Conservation (phyloP, 1,140 invertebrate species). For the Ceratosolen solmsi region DNA sequence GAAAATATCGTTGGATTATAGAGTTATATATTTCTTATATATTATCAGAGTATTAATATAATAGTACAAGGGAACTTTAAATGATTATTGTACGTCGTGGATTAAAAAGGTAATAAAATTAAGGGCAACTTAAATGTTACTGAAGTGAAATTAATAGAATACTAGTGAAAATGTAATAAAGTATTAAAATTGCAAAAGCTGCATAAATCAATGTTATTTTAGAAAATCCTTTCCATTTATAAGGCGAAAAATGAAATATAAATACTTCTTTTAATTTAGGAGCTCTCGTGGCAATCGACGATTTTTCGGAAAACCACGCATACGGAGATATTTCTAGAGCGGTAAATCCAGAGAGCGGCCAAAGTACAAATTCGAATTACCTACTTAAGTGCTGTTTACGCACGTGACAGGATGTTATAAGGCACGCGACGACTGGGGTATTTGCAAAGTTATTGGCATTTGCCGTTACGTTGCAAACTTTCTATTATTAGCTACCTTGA, state of each 20-base stretch:
- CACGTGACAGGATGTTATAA: slow-evolving; percentile 72
- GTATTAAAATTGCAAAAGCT: too few relatives aligned
- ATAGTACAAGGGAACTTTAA: too few relatives aligned
- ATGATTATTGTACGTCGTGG: too few relatives aligned
- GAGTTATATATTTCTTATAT: too few relatives aligned
- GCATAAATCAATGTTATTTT: too few relatives aligned
- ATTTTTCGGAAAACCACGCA: neutral
- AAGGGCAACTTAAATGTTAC: too few relatives aligned
- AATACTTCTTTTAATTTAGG: neutral
- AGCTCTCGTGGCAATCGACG: neutral
- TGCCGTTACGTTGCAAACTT: slow-evolving; percentile 60
- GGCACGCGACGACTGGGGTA: slow-evolving; percentile 54
- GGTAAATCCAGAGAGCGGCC: neutral
- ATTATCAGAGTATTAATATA: too few relatives aligned
- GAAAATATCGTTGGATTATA: too few relatives aligned
- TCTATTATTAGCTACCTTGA: slow-evolving; percentile 65
- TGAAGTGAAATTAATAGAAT: too few relatives aligned
- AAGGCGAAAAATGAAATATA: neutral
- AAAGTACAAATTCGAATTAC: slow-evolving; percentile 55
- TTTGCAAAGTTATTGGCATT: slow-evolving; percentile 60
- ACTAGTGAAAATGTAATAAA: too few relatives aligned
- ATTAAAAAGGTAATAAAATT: too few relatives aligned
- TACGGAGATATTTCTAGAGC: slow-evolving; percentile 60
- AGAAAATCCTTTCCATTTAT: neutral
- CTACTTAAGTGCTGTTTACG: slow-evolving; percentile 65